These are phyloP conservation scores for Ia io DNA, from an alignment of 2,113 vertebrate species.

Conservation along the genomic window DNA sequence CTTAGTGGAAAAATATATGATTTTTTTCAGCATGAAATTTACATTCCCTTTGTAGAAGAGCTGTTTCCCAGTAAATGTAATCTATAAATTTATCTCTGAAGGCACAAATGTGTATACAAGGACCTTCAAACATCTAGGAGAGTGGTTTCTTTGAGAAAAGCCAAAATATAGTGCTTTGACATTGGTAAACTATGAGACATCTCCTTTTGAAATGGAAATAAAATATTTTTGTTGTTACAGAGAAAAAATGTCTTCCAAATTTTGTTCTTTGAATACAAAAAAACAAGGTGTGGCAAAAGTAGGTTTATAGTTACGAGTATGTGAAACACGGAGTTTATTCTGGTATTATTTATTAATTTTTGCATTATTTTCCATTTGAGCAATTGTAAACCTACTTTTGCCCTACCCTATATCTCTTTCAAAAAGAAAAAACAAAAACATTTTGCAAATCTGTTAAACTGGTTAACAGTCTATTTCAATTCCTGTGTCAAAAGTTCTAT, in stretches of 20 bases:
- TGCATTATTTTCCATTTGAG: neutral
- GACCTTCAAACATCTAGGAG: conserved; percentile 44
- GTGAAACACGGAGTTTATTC: neutral
- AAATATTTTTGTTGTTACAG: conserved; percentile 6
- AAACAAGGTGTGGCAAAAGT: neutral
- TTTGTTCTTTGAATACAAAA: neutral
- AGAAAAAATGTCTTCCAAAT: neutral
- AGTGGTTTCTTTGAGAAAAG: conserved; percentile 59
- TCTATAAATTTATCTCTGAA: conserved; percentile 63
- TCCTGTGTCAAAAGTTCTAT: neutral
- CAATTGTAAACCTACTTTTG: neutral
- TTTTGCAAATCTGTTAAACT: neutral
- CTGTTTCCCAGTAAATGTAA: conserved; percentile 48
- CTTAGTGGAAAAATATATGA: conserved; percentile 24
- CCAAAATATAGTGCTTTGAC: conserved; percentile 40
- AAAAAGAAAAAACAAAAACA: neutral
- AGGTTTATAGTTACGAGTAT: neutral
- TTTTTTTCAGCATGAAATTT: conserved; percentile 54
- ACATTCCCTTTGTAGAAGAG: conserved; percentile 14
- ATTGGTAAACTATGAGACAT: conserved; percentile 49
- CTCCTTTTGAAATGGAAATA: conserved; percentile 53
- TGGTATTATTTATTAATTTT: neutral
- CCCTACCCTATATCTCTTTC: neutral
- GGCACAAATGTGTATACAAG: conserved; percentile 40
- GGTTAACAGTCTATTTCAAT: neutral